These are phyloP conservation scores for Heliocidaris tuberculata DNA, from an alignment of 35 echinoderm and acorn worm species.

Conservation along the genomic window DNA sequence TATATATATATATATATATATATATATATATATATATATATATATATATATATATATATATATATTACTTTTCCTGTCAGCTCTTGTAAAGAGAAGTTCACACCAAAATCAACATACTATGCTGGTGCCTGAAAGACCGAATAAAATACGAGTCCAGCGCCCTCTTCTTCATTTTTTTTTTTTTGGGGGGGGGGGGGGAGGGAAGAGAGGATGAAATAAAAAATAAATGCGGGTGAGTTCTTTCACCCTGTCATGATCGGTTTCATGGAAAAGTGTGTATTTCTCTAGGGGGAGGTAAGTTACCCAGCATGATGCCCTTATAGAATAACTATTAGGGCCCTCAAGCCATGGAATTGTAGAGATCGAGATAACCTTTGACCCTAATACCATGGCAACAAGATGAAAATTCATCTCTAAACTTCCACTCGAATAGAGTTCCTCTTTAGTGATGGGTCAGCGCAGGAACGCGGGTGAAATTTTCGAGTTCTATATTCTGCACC, in stretches of 20 bases:
- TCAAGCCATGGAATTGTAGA: background rate
- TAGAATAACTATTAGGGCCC: background rate
- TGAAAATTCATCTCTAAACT: background rate
- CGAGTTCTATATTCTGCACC: too few relatives aligned
- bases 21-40: too few relatives aligned
- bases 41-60: too few relatives aligned
- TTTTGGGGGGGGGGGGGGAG: too few relatives aligned
- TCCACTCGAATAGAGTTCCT: background rate
- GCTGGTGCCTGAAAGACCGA: background rate
- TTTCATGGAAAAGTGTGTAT: background rate
- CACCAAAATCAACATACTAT: background rate
- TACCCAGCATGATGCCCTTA: background rate
- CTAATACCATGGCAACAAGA: background rate
- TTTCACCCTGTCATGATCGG: background rate
- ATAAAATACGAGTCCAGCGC: background rate
- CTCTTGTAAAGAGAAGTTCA: too few relatives aligned
- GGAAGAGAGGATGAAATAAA: background rate
- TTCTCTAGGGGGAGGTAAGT: background rate
- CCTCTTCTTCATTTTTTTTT: background rate
- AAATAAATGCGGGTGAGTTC: background rate
- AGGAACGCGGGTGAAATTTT: too few relatives aligned
- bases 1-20: too few relatives aligned
- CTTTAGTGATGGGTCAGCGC: too few relatives aligned
- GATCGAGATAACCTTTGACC: background rate
- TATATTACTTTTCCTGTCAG: too few relatives aligned